Percentiles rank a stretch among this genome's conserved stretches.
Conservation (phyloP, 2,888 invertebrate species). For the Amorpha juglandis region DNA sequence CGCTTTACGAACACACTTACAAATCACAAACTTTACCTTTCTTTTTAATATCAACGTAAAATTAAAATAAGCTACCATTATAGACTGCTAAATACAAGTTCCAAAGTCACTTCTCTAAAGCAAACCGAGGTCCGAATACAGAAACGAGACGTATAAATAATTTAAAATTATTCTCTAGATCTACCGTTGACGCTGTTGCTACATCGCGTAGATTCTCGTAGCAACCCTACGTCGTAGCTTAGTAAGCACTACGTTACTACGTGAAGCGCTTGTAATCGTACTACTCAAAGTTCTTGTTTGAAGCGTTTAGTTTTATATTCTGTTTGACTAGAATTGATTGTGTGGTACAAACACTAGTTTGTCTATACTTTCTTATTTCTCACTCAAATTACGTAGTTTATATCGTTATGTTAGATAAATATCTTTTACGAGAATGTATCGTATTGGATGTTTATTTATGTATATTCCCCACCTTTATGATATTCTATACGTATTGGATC, state of each 20-base stretch:
- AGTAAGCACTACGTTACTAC: background rate
- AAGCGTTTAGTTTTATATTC: conserved; percentile 41
- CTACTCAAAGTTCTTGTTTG: background rate
- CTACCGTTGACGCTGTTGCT: background rate
- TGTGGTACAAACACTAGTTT: conserved; percentile 31
- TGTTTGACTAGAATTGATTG: conserved; percentile 37
- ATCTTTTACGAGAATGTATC: conserved; percentile 6
- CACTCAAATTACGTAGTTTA: conserved; percentile 31
- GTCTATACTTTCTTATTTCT: conserved; percentile 33
- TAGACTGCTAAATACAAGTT: background rate
- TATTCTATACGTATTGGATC: no score
- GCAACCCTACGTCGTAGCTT: background rate
- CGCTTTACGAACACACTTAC: no score
- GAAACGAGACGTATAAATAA: no score
- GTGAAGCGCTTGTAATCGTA: background rate
- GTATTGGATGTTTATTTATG: background rate
- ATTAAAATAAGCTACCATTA: background rate
- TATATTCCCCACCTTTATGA: background rate
- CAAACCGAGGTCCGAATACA: no score
- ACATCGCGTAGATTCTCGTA: background rate
- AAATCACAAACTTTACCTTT: no score
- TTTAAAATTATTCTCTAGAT: no score
- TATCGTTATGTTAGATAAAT: conserved; percentile 24
- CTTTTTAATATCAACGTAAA: no score
- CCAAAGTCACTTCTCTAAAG: no score